Evolutionary conservation across 2,888 invertebrate genomes (phyloP).

Genomic region (Lepetodrilus schrolli): DNA sequence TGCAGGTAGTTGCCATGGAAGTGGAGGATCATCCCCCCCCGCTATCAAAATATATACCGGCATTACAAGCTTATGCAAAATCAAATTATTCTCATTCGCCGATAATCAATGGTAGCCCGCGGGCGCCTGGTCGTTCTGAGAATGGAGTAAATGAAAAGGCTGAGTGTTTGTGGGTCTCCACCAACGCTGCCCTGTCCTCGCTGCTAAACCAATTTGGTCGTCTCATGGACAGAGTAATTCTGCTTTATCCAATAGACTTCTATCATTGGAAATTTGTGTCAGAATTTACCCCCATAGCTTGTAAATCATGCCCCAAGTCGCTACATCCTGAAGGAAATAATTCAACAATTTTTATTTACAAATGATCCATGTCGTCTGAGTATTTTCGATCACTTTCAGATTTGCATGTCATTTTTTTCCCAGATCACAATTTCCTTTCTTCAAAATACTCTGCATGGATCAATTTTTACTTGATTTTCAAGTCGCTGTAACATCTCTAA

Average conservation of each 20-base stretch:
- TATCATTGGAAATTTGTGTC: conserved; percentile 21
- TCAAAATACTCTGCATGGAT: no score
- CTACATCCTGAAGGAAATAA: background rate
- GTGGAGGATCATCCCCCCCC: background rate
- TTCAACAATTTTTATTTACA: conserved; percentile 6
- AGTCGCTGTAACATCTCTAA: no score
- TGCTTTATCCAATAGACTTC: conserved; percentile 19
- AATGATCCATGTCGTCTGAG: conserved; percentile 16
- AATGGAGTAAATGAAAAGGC: conserved; percentile 17
- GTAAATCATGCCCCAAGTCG: conserved; percentile 17
- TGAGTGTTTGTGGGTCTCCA: background rate
- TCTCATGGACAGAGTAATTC: conserved; percentile 18
- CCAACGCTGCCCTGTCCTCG: background rate
- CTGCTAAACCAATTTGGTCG: conserved; percentile 17
- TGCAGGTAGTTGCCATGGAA: conserved; percentile 2
- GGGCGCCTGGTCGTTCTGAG: background rate
- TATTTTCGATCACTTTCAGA: background rate
- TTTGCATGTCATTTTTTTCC: no score
- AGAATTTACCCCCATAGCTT: conserved; percentile 2
- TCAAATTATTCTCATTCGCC: conserved; percentile 16
- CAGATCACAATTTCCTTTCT: no score
- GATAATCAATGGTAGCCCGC: background rate
- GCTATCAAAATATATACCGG: conserved; percentile 19
- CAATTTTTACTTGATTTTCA: no score
- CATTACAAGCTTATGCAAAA: conserved; percentile 26